Evolutionary conservation across 1,140 invertebrate species (phyloP), one percentile per base, ranked within the genome.

Genomic region (Pectinophora gossypiella): DNA sequence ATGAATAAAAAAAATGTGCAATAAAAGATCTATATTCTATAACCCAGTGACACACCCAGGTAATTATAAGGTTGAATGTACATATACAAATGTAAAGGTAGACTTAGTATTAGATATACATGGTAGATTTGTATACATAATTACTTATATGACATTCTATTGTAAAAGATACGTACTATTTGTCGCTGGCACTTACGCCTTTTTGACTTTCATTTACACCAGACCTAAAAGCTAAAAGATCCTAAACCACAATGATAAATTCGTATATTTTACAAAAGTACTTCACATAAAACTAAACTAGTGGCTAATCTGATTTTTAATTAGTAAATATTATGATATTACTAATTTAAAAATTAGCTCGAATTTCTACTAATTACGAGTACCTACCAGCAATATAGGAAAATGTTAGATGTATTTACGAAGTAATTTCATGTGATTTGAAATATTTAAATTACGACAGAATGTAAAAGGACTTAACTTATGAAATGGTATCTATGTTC

Each of bases 321-420:
- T 70, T 70, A 62, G 68, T 61, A 61, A 56, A n/a, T 15, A 19
- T 58, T n/a, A n/a, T n/a, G n/a, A n/a, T 57, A 58, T 63, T 61
- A 61, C 65, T 65, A 66, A 68, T 72, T 65, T 50, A 15, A 40
- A 60, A 60, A 68, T 65, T 64, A 53, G 48, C 56, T 42, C 36
- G 36, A 59, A 48, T 57, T 48, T 58, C 40, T 52, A 61, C 47
- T 60, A 50, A 60, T 63, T 56, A 40, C 12, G 5, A 12, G 12
- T 12, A 55, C 43, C 45, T 22, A 55, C 50, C 47, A 46, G 51
- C 50, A 61, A 21, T 51, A 54, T 61, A 58, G 36, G 46, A 27
- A 57, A 32, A 43, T 57, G 50, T 55, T 46, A 50, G 50, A 44
- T 15, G 20, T 54, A 56, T 54, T 56, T 4, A 54, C 43, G 51